Conservation (phyloP, 2,888 invertebrate species). For the Margaritifera margaritifera region DNA sequence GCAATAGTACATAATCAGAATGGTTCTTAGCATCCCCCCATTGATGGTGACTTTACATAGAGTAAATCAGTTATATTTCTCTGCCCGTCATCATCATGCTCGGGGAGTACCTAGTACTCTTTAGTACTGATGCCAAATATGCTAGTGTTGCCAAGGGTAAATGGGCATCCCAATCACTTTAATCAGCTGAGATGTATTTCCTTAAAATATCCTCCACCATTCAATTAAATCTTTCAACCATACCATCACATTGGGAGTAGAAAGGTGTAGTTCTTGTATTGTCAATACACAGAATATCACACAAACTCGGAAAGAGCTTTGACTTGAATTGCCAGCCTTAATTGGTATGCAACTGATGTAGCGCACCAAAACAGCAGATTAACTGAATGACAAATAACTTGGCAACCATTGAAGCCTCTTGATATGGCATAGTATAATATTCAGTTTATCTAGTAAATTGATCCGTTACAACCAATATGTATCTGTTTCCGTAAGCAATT, state of each 20-base stretch:
- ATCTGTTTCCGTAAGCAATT: conserved; percentile 4
- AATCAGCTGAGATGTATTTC: too few species aligned
- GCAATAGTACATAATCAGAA: too few species aligned
- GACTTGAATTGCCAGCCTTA: conserved; percentile 3
- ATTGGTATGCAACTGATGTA: neutral
- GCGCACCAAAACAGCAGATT: neutral
- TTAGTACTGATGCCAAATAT: too few species aligned
- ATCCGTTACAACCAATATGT: conserved; percentile 1
- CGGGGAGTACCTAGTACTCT: too few species aligned
- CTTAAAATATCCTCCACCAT: too few species aligned
- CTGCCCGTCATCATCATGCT: too few species aligned
- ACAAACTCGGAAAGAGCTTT: conserved; percentile 1
- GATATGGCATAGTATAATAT: conserved; percentile 3
- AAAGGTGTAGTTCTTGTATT: conserved; percentile 9
- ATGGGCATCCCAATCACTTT: too few species aligned
- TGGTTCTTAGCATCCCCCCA: too few species aligned
- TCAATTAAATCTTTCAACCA: too few species aligned
- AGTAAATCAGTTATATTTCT: too few species aligned
- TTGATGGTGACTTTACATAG: too few species aligned
- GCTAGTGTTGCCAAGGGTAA: too few species aligned
- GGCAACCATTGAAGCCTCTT: conserved; percentile 3
- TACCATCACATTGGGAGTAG: neutral
- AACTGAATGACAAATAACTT: neutral
- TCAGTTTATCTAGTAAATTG: conserved; percentile 8
- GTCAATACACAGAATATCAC: conserved; percentile 1